phyloP scores from a whole-genome alignment of 2,888 invertebrate genomes.

The Pachymerium ferrugineum region DNA sequence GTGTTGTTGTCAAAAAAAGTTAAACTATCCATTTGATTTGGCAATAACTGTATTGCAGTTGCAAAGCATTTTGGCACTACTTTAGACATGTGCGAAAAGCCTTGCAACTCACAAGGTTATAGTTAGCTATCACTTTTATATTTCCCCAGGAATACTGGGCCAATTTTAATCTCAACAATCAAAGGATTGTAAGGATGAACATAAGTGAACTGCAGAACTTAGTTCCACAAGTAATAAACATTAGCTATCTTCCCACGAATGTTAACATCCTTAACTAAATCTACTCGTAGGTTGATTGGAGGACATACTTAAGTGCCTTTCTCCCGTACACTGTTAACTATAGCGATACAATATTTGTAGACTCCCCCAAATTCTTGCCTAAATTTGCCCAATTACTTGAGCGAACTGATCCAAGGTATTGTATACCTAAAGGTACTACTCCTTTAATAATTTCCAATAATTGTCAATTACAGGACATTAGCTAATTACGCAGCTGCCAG shows the following conservation, averaged over 20 bases:
- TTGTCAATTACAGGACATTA: background rate
- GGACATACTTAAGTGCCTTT: background rate
- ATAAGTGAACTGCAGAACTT: background rate
- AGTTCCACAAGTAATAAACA: slow-evolving; percentile 11
- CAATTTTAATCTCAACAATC: slow-evolving; percentile 2
- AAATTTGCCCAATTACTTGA: slow-evolving; percentile 12
- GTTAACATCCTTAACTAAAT: no score
- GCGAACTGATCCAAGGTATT: background rate
- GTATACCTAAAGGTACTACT: background rate
- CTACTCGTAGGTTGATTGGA: slow-evolving; percentile 5
- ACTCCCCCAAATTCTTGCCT: slow-evolving; percentile 1
- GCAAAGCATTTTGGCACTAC: no score
- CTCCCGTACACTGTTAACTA: background rate
- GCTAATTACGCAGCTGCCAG: slow-evolving; percentile 2
- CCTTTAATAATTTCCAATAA: background rate
- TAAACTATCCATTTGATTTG: no score
- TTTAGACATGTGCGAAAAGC: no score
- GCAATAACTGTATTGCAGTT: no score
- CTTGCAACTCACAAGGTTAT: no score
- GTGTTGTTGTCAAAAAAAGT: no score
- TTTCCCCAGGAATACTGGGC: background rate
- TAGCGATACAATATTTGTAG: slow-evolving; percentile 1
- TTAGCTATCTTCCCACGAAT: no score
- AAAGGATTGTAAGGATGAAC: background rate
- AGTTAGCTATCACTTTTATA: no score